A percentile compares a stretch with the other conserved stretches of the same genome.
phyloP scores from a whole-genome alignment of 2,797 vertebrate species.

The Sebastes hubbsi region DNA sequence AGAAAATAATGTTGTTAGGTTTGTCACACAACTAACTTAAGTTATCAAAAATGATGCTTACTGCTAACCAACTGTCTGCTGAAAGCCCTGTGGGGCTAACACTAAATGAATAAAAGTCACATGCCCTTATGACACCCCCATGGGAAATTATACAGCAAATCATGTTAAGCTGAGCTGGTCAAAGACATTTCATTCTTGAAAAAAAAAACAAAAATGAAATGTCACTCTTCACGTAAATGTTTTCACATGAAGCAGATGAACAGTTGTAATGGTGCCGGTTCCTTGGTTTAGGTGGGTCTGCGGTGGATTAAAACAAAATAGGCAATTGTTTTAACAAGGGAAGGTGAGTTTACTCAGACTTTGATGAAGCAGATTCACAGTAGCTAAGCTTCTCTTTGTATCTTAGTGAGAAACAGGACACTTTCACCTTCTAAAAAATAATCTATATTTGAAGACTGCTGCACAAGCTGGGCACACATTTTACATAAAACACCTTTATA shows the following conservation, averaged over 20 bases:
- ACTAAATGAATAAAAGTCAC: neutral
- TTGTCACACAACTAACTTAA: neutral
- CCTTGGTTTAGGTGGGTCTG: neutral
- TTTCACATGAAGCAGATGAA: neutral
- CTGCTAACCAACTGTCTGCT: neutral
- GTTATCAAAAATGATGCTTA: neutral
- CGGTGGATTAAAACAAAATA: neutral
- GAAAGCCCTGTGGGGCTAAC: neutral
- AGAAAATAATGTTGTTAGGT: neutral
- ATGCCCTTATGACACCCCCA: neutral
- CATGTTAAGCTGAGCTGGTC: neutral
- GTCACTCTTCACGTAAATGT: neutral
- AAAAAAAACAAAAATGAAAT: neutral
- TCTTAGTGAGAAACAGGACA: neutral
- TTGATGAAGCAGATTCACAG: neutral
- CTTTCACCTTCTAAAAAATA: neutral
- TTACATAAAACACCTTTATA: neutral
- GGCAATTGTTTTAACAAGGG: neutral
- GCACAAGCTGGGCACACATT: neutral
- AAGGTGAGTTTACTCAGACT: neutral
- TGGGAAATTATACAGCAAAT: neutral
- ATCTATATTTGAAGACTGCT: neutral
- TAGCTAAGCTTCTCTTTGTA: neutral
- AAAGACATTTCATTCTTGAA: neutral
- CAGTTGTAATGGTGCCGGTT: neutral